Evolutionary conservation across 2,888 invertebrate species (phyloP), one percentile per base, ranked within the genome.

Genomic region (Nineta flava): DNA sequence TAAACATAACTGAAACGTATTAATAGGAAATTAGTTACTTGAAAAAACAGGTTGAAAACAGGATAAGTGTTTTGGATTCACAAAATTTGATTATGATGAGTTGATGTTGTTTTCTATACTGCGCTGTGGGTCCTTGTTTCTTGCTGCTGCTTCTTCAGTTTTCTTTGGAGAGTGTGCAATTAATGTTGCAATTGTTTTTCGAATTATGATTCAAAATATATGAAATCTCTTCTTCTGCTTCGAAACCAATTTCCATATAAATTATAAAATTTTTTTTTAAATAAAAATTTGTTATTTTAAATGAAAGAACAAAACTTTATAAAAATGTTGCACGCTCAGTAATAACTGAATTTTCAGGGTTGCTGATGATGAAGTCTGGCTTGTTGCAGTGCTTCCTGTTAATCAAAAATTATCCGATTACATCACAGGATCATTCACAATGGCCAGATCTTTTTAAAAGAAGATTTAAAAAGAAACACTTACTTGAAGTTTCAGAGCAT

Each of bases 281-380:
- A 9, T 13, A 13, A 44, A 44, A 44, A 44, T 44, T 26, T 26
- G 3, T 44, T 16, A n/a, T 13, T 44, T 21, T 10, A n/a, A 21
- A 17, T 10, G 10, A 21, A 44, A 44, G 13, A 35, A 47, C 13
- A 44, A 44, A 44, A 44, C 9, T n/a, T 44, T 19, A 44, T 43
- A 32, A 41, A 48, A 38, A 62, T 60, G 58, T 57, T 57, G 59
- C 61, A 63, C 65, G 65, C 72, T 82, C 81, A 83, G 82, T 82
- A 83, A 75, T 81, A 83, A 73, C 74, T 81, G 71, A 82, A 82
- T 70, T 81, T 82, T 85, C 84, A 85, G 78, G 84, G 78, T 52
- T 69, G 68, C 38, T 61, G 69, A 60, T 64, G 63, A 49, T 53
- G 53, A 59, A 88, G 73, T 61, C 87, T 77, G 26, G 26, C 26